Evolutionary conservation across 2,113 vertebrate species (phyloP).

Genomic region (Scartelaos histophorus): DNA sequence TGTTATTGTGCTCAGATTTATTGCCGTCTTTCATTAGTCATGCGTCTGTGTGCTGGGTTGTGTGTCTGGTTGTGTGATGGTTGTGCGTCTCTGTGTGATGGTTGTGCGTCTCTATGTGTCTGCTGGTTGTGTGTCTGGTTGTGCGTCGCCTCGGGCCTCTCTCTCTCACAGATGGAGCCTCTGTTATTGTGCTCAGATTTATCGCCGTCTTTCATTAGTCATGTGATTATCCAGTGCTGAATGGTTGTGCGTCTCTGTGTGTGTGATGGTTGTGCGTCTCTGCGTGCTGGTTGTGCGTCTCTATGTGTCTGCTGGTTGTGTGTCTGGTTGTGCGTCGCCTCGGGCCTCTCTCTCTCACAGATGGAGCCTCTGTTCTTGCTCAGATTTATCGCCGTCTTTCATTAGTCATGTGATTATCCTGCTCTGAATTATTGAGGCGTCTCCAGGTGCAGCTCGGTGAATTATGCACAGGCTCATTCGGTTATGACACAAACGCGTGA

Average conservation of each 20-base stretch:
- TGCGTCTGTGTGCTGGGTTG: too few relatives aligned
- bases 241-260: constrained; percentile 54
- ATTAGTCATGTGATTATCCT: constrained; percentile 99
- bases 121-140: too few relatives aligned
- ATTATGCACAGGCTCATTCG: constrained; percentile 96
- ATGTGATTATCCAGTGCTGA: constrained; percentile 96
- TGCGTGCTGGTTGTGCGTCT: too few relatives aligned
- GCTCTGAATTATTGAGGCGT: constrained; percentile 91
- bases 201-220: constrained; percentile 98
- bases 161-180: constrained; percentile 59
- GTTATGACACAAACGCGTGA: constrained; percentile 62
- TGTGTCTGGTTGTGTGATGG: too few relatives aligned
- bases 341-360: too few relatives aligned
- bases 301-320: too few relatives aligned
- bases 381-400: constrained; percentile 96
- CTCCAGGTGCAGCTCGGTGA: constrained; percentile 77
- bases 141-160: too few relatives aligned
- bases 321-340: background rate
- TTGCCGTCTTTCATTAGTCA: too few relatives aligned
- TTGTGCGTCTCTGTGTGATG: too few relatives aligned
- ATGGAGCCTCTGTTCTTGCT: constrained; percentile 79
- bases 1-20: too few relatives aligned
- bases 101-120: too few relatives aligned
- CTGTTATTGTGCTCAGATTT: constrained; percentile 90
- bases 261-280: too few relatives aligned